phyloP scores from a whole-genome alignment of 2,113 vertebrate species.

The Lagopus muta region DNA sequence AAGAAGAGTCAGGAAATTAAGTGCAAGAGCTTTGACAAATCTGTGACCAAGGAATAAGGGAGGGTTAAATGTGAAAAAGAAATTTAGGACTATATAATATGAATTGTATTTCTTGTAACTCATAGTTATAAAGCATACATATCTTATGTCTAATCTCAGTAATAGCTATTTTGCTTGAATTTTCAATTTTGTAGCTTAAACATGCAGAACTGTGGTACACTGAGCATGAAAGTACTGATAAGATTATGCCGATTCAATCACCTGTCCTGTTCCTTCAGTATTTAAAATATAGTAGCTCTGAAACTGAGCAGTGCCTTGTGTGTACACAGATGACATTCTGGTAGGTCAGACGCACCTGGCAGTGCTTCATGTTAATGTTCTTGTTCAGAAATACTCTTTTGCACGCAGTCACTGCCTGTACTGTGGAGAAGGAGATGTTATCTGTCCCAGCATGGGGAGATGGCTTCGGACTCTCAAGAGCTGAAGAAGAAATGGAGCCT shows the following conservation, averaged over 20 bases:
- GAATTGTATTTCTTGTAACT: not conserved
- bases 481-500: not conserved
- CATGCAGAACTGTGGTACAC: not conserved
- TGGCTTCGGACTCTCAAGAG: not conserved
- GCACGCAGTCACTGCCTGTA: rapidly evolving
- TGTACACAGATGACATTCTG: not conserved
- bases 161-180: not conserved
- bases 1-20: not conserved
- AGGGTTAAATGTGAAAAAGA: not conserved
- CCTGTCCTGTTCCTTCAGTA: not conserved
- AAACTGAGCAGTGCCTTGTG: not conserved
- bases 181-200: not conserved
- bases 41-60: not conserved
- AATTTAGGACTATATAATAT: rapidly evolving
- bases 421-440: not conserved
- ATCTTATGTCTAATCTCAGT: not conserved
- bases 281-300: not conserved
- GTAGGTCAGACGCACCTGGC: not conserved
- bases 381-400: not conserved
- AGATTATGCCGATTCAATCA: not conserved
- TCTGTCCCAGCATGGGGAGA: not conserved
- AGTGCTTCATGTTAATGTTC: not conserved
- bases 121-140: rapidly evolving
- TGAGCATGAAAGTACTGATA: not conserved
- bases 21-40: not conserved